A percentile compares a stretch with the other conserved stretches of the same genome.
phyloP scores from a whole-genome alignment of 2,888 invertebrate genomes.

The Periphyllus acericola region DNA sequence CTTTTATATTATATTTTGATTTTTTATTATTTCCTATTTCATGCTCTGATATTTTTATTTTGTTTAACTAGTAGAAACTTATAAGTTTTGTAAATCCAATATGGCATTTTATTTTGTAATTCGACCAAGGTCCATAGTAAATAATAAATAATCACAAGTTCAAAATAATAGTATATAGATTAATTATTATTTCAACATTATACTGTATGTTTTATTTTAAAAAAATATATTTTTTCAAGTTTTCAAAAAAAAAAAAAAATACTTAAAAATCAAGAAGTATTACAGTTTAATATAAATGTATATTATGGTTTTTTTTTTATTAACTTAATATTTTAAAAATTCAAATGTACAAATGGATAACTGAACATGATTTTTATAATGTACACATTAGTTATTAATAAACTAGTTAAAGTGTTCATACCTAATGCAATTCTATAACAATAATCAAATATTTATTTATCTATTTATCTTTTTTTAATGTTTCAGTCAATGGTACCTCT shows the following conservation, averaged over 20 bases:
- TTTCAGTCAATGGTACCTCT: neutral
- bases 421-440: slow-evolving; percentile 14
- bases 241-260: neutral
- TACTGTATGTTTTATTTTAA: too few species aligned
- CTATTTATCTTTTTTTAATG: too few species aligned
- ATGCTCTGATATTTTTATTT: too few species aligned
- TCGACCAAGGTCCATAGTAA: too few species aligned
- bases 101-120: too few species aligned
- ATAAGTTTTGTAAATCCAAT: too few species aligned
- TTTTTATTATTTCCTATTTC: too few species aligned
- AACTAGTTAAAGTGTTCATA: slow-evolving; percentile 7
- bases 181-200: too few species aligned
- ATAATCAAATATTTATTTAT: neutral
- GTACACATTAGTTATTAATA: neutral
- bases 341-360: slow-evolving; percentile 4
- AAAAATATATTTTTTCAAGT: neutral
- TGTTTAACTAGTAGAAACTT: too few species aligned
- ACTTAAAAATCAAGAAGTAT: neutral
- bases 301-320: neutral
- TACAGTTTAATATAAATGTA: neutral
- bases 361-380: neutral
- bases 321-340: neutral
- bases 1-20: too few species aligned
- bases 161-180: too few species aligned
- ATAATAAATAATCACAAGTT: too few species aligned